These are phyloP conservation scores for Rattus rattus DNA, from an alignment of 2,113 vertebrate genomes.

Conservation along the genomic window DNA sequence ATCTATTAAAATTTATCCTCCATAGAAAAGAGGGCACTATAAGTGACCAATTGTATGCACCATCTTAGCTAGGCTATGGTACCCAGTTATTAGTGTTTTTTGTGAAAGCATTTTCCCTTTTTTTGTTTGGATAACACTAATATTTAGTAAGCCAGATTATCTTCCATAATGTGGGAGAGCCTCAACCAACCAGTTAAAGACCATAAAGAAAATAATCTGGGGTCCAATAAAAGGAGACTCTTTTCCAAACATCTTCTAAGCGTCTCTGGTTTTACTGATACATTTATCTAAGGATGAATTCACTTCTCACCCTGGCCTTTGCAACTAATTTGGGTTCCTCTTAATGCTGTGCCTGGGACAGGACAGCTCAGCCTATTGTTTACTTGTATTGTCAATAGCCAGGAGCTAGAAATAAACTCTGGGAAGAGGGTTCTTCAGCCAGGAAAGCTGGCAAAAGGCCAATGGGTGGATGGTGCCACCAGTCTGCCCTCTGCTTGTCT, in stretches of 20 bases:
- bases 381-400: not conserved
- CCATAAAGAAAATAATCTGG: not conserved
- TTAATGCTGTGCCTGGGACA: not conserved
- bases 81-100: not conserved
- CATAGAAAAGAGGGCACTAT: not conserved
- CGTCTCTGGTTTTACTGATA: not conserved
- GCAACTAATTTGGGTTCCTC: not conserved
- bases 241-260: not conserved
- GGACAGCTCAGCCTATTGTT: constrained; percentile 6
- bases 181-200: not conserved
- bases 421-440: not conserved
- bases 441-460: not conserved
- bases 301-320: not conserved
- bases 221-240: not conserved
- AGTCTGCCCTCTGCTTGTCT: not conserved
- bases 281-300: not conserved
- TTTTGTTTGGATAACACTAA: not conserved
- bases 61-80: not conserved
- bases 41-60: not conserved
- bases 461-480: not conserved
- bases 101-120: not conserved
- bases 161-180: not conserved
- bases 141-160: not conserved
- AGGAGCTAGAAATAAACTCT: not conserved
- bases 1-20: not conserved